Evolutionary conservation across 2,888 invertebrate genomes (phyloP).

Genomic region (Falcaria lacertinaria): DNA sequence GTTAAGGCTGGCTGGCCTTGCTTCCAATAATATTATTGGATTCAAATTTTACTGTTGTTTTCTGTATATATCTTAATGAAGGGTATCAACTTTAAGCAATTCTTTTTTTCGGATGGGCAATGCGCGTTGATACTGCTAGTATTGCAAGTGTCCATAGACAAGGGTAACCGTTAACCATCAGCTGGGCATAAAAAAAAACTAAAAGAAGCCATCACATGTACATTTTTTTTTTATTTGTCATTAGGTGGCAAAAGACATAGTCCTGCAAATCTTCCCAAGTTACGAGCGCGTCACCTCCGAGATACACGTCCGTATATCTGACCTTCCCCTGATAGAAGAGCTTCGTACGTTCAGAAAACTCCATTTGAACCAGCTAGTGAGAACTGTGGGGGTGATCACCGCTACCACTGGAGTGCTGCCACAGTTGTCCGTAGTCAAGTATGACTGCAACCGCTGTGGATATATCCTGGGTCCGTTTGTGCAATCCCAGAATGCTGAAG

Average conservation of each 20-base stretch:
- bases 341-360: slow-evolving; percentile 93
- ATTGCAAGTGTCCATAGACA: too few relatives aligned
- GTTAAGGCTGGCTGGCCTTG: too few relatives aligned
- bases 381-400: slow-evolving; percentile 94
- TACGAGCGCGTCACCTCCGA: slow-evolving; percentile 96
- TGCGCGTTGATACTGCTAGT: too few relatives aligned
- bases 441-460: slow-evolving; percentile 97
- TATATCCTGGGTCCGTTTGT: slow-evolving; percentile 97
- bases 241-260: slow-evolving; percentile 91
- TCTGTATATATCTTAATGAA: too few relatives aligned
- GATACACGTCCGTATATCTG: slow-evolving; percentile 96
- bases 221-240: too few relatives aligned
- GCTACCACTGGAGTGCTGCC: slow-evolving; percentile 97
- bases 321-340: slow-evolving; percentile 97
- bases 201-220: too few relatives aligned
- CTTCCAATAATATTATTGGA: too few relatives aligned
- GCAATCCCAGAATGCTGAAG: slow-evolving; percentile 95
- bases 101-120: too few relatives aligned
- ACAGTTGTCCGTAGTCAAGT: slow-evolving; percentile 96
- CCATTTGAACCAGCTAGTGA: slow-evolving; percentile 95
- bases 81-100: too few relatives aligned
- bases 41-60: too few relatives aligned
- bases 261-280: slow-evolving; percentile 95
- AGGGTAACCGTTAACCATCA: too few relatives aligned
- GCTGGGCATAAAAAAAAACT: too few relatives aligned